Evolutionary conservation across 2,797 vertebrate genomes (phyloP), one percentile per base, ranked within the genome.

Genomic region (Peromyscus aztecus): DNA sequence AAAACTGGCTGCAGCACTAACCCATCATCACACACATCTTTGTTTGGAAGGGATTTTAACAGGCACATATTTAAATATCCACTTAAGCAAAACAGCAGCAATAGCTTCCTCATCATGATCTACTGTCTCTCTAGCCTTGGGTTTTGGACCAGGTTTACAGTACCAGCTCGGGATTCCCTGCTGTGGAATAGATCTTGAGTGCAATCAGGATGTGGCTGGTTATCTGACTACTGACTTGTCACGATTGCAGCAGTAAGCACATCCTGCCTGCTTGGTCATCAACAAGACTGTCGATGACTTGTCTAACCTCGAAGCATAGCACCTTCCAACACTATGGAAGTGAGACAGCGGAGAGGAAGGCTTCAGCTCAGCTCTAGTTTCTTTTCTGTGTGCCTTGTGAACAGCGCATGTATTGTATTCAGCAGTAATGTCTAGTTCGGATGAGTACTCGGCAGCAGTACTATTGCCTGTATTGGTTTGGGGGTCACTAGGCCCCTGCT

Each of bases 331-430:
- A 4, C n/a, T 7, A 3, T 61, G 55, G 6, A 21, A 55, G 37
- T 0, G 0, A 43, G 19, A 17, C 37, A 75, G 24, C n/a, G 34
- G 4, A 17, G 6, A 34, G 16, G 17, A 59, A 4, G 9, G 3
- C 34, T 24, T 34, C 9, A 23, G n/a, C 16, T 46, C 27, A 43
- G 10, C 31, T 59, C 17, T 4, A 61, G 69, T 29, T 76, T 24
- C 19, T 61, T 73, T 34, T 59, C 24, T 43, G 17, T 37, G 29
- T 40, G 29, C 29, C 37, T 17, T 23, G 40, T 75, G n/a, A 76
- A 4, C 69, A 89, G 17, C 76, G 29, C 11, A 34, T 76, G 27
- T 24, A 40, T 24, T 11, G 2, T 73, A 14, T 87, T 13, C 37
- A 31, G 3, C 16, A 31, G 63, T 43, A 43, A 31, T 73, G 52